Evolutionary conservation across 2,113 vertebrate genomes (phyloP).

Genomic region (Rhipidura dahli): DNA sequence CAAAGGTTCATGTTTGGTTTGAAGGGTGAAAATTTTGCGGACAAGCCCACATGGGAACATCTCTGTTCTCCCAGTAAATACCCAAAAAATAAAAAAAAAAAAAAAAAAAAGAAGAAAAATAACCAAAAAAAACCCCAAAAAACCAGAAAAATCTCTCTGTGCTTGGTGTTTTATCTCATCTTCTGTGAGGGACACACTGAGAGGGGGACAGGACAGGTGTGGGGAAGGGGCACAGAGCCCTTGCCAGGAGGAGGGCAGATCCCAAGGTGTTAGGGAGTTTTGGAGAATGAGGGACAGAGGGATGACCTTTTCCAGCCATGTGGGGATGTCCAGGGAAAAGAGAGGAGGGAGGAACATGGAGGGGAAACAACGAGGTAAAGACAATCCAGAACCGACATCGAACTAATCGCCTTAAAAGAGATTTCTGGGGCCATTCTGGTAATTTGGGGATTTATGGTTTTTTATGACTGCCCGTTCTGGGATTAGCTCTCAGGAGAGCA

Average conservation of each 20-base stretch:
- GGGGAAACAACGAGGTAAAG: background rate
- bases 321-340: background rate
- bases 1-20: background rate
- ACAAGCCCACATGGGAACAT: background rate
- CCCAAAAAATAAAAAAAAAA: too few species aligned
- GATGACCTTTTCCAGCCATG: background rate
- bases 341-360: background rate
- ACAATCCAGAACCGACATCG: background rate
- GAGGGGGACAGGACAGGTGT: too few species aligned
- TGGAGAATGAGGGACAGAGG: background rate
- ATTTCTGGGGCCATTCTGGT: slow-evolving; percentile 28
- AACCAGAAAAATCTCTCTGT: background rate
- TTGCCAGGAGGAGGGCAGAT: background rate
- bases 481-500: slow-evolving; percentile 39
- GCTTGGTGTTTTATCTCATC: background rate
- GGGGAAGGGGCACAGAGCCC: background rate
- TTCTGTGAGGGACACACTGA: background rate
- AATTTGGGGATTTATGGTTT: background rate
- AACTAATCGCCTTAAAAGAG: background rate
- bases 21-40: background rate
- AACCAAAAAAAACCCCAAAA: rapidly evolving
- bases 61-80: background rate
- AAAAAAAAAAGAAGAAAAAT: too few species aligned
- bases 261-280: background rate
- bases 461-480: background rate